Conservation (phyloP, 2,113 vertebrate genomes). For the Mesitornis unicolor region DNA sequence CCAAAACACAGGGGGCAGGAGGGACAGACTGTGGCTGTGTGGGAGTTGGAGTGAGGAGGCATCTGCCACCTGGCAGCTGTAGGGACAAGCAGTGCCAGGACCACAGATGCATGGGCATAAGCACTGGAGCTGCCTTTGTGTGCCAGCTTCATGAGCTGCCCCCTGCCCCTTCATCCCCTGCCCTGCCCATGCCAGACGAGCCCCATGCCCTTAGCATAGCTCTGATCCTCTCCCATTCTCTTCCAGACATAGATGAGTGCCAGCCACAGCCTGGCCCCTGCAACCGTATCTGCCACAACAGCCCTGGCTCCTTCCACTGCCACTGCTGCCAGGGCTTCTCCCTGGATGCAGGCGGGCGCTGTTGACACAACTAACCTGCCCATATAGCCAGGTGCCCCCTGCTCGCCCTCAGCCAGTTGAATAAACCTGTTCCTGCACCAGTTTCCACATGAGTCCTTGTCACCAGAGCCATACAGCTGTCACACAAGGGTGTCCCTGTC, state of each 20-base stretch:
- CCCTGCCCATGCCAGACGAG: background rate
- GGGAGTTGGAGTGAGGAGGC: background rate
- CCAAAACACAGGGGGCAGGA: background rate
- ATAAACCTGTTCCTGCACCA: background rate
- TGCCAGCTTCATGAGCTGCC: background rate
- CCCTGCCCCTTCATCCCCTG: background rate
- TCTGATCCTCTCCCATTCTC: background rate
- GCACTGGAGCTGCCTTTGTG: background rate
- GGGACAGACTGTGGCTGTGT: background rate
- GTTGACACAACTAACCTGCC: background rate
- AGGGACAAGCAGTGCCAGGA: background rate
- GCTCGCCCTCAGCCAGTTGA: background rate
- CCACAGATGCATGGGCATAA: background rate
- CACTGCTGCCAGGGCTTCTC: constrained; percentile 16
- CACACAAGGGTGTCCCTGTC: rapidly evolving
- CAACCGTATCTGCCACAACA: constrained; percentile 50
- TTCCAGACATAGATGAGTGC: constrained; percentile 52
- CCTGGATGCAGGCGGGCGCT: background rate
- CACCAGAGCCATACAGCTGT: background rate
- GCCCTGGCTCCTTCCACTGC: constrained; percentile 37
- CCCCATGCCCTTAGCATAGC: background rate
- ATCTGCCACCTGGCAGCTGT: background rate
- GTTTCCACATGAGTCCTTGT: background rate
- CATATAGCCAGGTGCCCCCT: background rate
- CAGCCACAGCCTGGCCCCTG: constrained; percentile 6